Conservation (phyloP, 2,888 invertebrate species). For the Meteorus cinctellus region DNA sequence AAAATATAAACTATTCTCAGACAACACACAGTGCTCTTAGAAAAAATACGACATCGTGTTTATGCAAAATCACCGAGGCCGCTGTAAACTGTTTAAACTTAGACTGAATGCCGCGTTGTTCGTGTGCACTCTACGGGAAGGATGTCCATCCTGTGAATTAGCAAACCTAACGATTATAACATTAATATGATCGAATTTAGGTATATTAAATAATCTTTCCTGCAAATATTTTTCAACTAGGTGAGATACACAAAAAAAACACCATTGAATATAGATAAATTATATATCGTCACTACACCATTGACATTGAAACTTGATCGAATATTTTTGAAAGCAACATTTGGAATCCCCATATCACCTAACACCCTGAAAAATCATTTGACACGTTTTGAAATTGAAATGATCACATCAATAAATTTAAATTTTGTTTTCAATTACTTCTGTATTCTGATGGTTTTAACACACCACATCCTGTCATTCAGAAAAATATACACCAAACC, state of each 20-base stretch:
- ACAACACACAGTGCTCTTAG: neutral
- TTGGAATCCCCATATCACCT: too few relatives aligned
- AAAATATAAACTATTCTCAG: conserved; percentile 40
- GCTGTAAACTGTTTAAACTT: conserved; percentile 64
- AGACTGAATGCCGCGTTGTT: conserved; percentile 68
- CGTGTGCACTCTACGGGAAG: conserved; percentile 66
- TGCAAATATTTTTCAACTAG: neutral
- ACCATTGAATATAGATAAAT: too few relatives aligned
- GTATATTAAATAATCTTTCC: neutral
- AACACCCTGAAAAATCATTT: too few relatives aligned
- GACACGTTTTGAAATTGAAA: too few relatives aligned
- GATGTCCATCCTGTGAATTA: conserved; percentile 54
- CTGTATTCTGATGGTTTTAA: neutral
- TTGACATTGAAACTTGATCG: too few relatives aligned
- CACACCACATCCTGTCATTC: neutral
- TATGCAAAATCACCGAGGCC: conserved; percentile 51
- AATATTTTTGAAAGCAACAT: too few relatives aligned
- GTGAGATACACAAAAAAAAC: too few relatives aligned
- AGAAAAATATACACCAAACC: conserved; percentile 20
- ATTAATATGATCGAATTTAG: conserved; percentile 25
- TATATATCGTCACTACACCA: too few relatives aligned
- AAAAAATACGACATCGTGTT: conserved; percentile 52
- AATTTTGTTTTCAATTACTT: neutral
- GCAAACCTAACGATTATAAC: neutral
- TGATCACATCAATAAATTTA: neutral